phyloP scores from a whole-genome alignment of 2,888 invertebrate species.

The Ectemnius continuus region DNA sequence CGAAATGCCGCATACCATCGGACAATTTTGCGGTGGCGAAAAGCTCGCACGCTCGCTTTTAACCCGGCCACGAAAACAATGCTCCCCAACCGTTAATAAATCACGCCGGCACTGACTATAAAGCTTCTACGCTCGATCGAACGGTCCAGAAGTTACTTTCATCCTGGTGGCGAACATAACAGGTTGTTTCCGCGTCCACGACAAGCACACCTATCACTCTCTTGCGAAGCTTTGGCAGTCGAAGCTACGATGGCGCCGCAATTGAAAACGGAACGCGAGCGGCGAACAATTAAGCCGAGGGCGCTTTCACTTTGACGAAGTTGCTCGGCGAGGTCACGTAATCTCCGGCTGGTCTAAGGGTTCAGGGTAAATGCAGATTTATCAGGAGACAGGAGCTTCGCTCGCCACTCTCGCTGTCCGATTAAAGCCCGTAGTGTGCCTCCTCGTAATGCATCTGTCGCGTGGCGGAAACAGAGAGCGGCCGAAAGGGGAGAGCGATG shows the following conservation, averaged over 20 bases:
- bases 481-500: not conserved
- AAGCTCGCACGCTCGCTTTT: not conserved
- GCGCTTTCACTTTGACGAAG: too few relatives aligned
- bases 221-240: not conserved
- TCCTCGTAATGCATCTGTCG: too few relatives aligned
- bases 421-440: too few relatives aligned
- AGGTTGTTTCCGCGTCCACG: constrained; percentile 1
- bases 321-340: too few relatives aligned
- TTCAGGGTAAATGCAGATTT: too few relatives aligned
- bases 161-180: not conserved
- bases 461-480: too few relatives aligned
- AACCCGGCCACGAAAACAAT: not conserved
- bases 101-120: not conserved
- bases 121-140: not conserved
- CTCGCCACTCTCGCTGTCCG: too few relatives aligned
- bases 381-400: too few relatives aligned
- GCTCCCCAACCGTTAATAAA: not conserved
- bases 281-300: too few relatives aligned
- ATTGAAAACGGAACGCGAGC: not conserved
- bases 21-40: not conserved
- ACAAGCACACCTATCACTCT: too few relatives aligned
- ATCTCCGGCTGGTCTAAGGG: too few relatives aligned
- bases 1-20: not conserved
- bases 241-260: not conserved
- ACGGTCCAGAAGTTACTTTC: not conserved